phyloP scores from a whole-genome alignment of 2,113 vertebrate genomes.

The Egretta garzetta region DNA sequence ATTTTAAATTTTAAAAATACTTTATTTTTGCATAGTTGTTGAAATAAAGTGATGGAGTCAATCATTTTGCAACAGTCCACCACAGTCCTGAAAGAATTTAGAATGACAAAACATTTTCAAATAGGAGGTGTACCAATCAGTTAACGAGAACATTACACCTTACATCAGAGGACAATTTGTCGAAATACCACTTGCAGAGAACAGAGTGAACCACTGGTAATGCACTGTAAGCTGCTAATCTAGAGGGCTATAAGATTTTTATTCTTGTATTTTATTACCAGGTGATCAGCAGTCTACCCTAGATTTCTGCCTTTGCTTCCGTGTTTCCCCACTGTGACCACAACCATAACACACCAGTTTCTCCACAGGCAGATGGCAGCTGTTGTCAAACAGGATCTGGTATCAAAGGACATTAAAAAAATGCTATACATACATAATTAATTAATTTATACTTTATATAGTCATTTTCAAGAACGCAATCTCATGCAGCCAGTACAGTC shows the following conservation, averaged over 20 bases:
- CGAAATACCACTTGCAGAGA: background rate
- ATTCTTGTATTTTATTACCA: background rate
- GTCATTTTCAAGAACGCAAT: background rate
- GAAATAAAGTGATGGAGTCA: background rate
- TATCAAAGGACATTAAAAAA: background rate
- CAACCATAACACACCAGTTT: background rate
- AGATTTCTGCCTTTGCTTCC: background rate
- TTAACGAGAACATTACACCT: background rate
- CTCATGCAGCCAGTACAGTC: rapidly evolving
- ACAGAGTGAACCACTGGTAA: background rate
- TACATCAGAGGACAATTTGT: background rate
- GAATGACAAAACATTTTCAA: background rate
- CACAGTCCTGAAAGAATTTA: background rate
- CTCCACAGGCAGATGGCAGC: background rate
- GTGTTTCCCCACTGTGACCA: background rate
- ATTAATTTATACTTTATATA: background rate
- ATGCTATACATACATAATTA: background rate
- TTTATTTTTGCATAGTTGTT: background rate
- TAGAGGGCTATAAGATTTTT: background rate
- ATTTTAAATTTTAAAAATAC: background rate
- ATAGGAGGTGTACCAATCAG: background rate
- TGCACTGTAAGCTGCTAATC: background rate
- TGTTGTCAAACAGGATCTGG: background rate
- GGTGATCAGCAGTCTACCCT: background rate
- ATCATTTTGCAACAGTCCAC: background rate